Percentiles rank a stretch among this genome's conserved stretches.
Conservation (phyloP, 2,888 invertebrate genomes). For the Cephus sareptanus region DNA sequence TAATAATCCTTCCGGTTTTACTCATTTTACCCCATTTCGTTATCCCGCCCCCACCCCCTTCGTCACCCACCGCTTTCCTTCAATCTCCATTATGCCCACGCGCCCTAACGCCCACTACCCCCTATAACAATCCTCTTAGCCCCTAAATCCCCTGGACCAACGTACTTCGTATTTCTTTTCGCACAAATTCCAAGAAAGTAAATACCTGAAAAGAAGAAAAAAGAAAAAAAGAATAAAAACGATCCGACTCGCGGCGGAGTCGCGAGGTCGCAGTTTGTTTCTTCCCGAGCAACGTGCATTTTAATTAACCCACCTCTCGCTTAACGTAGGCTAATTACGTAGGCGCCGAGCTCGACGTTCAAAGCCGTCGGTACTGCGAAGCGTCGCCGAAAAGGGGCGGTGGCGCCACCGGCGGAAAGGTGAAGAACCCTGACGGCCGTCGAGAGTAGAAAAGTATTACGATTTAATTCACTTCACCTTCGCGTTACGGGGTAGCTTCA, state of each 20-base stretch:
- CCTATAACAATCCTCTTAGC: background rate
- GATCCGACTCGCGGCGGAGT: background rate
- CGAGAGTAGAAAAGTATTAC: background rate
- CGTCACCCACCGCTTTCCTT: background rate
- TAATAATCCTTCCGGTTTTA: background rate
- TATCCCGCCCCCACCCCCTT: background rate
- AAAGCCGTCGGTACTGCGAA: background rate
- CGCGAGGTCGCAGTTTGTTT: background rate
- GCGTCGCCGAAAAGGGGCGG: background rate
- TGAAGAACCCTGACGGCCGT: background rate
- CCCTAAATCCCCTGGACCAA: background rate
- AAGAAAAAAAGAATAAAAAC: background rate
- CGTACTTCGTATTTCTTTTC: background rate
- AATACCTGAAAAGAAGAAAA: background rate
- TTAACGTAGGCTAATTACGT: constrained; percentile 25
- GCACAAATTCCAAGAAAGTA: background rate
- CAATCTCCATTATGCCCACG: background rate
- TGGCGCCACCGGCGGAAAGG: background rate
- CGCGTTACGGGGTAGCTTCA: background rate
- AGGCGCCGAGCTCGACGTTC: constrained; percentile 1
- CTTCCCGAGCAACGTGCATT: constrained; percentile 14
- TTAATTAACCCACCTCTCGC: constrained; percentile 19
- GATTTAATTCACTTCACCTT: background rate
- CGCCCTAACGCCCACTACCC: background rate
- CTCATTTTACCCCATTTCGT: background rate